Base-by-base conservation (phyloP, 1,140 invertebrate genomes). In the Ooceraea biroi region DNA sequence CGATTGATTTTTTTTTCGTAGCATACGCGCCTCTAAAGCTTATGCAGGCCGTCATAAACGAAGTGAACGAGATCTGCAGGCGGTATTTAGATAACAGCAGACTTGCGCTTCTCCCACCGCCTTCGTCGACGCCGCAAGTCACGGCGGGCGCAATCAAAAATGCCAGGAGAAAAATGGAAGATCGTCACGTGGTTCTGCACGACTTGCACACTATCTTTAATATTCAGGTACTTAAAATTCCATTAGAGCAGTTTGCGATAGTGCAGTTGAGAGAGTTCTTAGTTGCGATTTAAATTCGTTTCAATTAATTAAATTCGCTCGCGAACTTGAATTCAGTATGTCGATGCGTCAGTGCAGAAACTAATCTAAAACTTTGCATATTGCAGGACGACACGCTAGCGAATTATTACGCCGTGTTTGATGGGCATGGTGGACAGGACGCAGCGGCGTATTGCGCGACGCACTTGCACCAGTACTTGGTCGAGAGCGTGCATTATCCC, bases 371-470 rank as follows among this genome's bases (percentile, higher is more conserved):
- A 65, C 80, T 3, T 63, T 60, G 3, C 52, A 58, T 60, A 88
- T 93, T 94, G 3, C 89, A 96, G 95, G 94, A 95, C 92, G 94
- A 94, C 58, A 94, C 93, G 85, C 94, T 95, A 89, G 95, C 96
- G 91, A 97, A 96, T 95, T 98, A 97, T 94, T 99, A 98, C 95
- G 98, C 97, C 63, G 97, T 99, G 85, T 99, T 98, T 94, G 99
- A 99, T 95, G 99, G 99, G 0, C 99, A 99, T 93, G 97, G 97
- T n/a, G 98, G 98, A 10, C 95, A 96, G 22, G 97, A 99, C 85
- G 98, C 98, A 55, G 98, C 98, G 5, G 95, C 96, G 72, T 99
- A 98, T 95, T 96, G 96, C 90, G 96, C 97, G 48, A 96, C 97
- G 61, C 98, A 99, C 94, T 94, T 99, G 61, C 98, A 99, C 93